Conservation (phyloP, 2,113 vertebrate species). For the Xiphias gladius region DNA sequence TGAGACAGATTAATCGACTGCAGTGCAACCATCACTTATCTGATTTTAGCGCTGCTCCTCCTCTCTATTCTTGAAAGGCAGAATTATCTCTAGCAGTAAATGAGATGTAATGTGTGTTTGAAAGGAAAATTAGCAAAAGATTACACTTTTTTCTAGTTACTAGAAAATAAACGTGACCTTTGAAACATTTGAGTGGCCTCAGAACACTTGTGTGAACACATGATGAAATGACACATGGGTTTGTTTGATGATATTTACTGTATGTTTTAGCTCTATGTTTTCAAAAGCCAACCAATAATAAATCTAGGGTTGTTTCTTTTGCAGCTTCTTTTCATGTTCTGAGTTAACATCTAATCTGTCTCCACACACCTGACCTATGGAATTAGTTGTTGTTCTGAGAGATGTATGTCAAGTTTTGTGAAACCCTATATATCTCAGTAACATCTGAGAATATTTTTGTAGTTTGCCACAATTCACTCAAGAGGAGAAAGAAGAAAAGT, state of each 20-base stretch:
- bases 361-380: conserved; percentile 5
- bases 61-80: conserved; percentile 76
- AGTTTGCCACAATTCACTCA: conserved; percentile 20
- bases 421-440: conserved; percentile 14
- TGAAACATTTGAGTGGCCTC: conserved; percentile 17
- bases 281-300: not conserved
- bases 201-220: not conserved
- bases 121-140: conserved; percentile 72
- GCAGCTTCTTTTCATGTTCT: not conserved
- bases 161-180: conserved; percentile 34
- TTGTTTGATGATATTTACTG: not conserved
- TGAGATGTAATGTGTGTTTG: conserved; percentile 78
- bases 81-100: conserved; percentile 73
- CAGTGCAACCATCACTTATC: conserved; percentile 78
- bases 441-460: conserved; percentile 30
- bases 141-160: conserved; percentile 51
- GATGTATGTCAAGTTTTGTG: conserved; percentile 31
- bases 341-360: conserved; percentile 16
- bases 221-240: conserved; percentile 3
- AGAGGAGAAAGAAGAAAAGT: conserved; percentile 15
- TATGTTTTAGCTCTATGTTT: not conserved
- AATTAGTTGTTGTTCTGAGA: conserved; percentile 8
- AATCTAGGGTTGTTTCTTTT: conserved; percentile 3
- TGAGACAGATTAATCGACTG: conserved; percentile 80
- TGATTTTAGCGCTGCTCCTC: conserved; percentile 78